These are phyloP conservation scores for Rhegmatorhina hoffmannsi DNA, from an alignment of 2,113 vertebrate species.

Conservation along the genomic window DNA sequence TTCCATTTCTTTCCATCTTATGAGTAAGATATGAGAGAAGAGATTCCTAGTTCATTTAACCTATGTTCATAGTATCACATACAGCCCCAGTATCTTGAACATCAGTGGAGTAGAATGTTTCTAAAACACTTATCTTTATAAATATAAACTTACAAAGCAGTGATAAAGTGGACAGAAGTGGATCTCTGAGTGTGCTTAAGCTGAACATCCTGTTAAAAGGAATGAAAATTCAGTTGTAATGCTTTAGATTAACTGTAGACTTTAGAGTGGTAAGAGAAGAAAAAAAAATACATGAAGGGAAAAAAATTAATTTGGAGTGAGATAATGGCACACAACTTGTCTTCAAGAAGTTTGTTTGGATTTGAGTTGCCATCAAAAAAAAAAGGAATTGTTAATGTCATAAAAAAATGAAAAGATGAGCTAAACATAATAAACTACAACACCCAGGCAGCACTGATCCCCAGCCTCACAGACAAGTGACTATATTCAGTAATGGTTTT, in stretches of 20 bases:
- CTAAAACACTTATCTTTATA: background rate
- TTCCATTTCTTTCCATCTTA: background rate
- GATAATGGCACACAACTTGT: background rate
- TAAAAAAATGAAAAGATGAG: background rate
- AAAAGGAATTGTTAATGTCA: background rate
- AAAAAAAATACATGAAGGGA: background rate
- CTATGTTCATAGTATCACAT: background rate
- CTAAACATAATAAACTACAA: background rate
- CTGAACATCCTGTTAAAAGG: background rate
- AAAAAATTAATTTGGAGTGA: background rate
- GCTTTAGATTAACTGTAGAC: background rate
- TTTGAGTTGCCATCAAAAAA: background rate
- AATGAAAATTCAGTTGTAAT: background rate
- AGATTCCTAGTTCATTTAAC: background rate
- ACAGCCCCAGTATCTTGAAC: background rate
- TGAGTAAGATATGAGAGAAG: background rate
- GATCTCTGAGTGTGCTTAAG: background rate
- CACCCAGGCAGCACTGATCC: background rate
- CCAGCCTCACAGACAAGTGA: background rate
- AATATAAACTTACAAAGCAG: background rate
- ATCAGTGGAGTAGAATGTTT: background rate
- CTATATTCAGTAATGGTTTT: background rate
- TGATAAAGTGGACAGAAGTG: background rate
- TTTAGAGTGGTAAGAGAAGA: background rate
- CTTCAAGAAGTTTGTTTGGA: background rate